Evolutionary conservation across 2,888 invertebrate genomes (phyloP), one percentile per base, ranked within the genome.

Genomic region (Galerucella calmariensis): DNA sequence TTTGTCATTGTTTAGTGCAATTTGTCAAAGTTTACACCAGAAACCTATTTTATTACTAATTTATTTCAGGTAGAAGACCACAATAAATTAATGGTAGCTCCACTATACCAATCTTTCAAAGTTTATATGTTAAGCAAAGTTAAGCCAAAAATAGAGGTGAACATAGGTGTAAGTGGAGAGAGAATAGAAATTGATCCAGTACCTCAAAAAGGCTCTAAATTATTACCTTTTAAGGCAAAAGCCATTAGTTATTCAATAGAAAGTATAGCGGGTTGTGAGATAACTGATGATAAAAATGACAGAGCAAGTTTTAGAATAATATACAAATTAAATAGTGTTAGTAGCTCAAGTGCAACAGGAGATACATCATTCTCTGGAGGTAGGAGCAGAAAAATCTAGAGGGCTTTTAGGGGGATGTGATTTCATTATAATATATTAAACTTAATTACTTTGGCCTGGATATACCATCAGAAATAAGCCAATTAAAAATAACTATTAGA

Each of bases 111-210:
- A 85, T 93, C 94, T 0, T 95, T 92, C 86, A 91, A 92, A 81
- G 94, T 97, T 1, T 90, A 92, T 80, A 90, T 97, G 80, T 89
- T 95, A 48, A 94, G 94, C 82, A 95, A 94, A 89, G 92, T 96
- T 75, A 89, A 94, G 80, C 91, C 95, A 27, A 96, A 94, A 87
- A 93, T 93, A 20, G 94, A 95, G 81, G 95, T 97, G 4, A 94
- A 95, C 83, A 89, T 97, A 61, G 95, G 96, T 65, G 93, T 97
- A 78, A 96, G 96, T 14, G 93, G 96, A 8, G 97, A 97, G 82
- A 94, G 95, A 85, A 93, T 97, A 75, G 97, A 97, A 88, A 95
- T 97, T 70, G 96, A 96, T 85, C 96, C 96, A 0, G 90, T 94
- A 35, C 92, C 93, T 48, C 90, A 91, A 53, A 90, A 91, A 81